These are phyloP conservation scores for Microcebus lehilahytsara DNA, from an alignment of 2,113 vertebrate species.

Conservation along the genomic window DNA sequence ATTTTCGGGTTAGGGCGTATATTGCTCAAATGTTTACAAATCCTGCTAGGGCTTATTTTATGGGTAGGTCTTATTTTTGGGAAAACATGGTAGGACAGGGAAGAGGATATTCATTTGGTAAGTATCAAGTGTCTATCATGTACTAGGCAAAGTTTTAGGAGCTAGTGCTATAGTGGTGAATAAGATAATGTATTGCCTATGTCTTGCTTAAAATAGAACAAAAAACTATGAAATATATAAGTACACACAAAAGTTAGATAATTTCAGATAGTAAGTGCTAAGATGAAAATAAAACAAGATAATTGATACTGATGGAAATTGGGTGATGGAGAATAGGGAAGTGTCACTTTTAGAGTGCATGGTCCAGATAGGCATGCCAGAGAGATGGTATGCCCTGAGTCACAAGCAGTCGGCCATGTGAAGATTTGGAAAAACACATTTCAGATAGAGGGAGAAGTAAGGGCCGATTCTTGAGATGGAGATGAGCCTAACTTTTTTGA, in stretches of 20 bases:
- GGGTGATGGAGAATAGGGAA: too few relatives aligned
- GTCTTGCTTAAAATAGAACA: too few relatives aligned
- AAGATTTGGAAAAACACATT: neutral
- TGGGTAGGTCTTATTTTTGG: too few relatives aligned
- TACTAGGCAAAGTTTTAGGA: too few relatives aligned
- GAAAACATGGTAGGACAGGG: too few relatives aligned
- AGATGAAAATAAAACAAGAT: neutral
- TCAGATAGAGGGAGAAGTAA: neutral
- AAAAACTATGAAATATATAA: neutral
- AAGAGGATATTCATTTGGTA: too few relatives aligned
- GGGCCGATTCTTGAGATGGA: neutral
- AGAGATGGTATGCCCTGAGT: neutral
- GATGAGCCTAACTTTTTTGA: neutral
- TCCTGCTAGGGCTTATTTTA: too few relatives aligned
- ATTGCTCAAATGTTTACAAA: too few relatives aligned
- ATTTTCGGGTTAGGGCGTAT: too few relatives aligned
- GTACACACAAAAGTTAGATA: neutral
- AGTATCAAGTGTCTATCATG: too few relatives aligned
- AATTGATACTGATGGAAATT: neutral
- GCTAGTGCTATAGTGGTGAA: too few relatives aligned
- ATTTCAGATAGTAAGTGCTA: neutral
- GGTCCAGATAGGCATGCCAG: neutral
- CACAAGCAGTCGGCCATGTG: neutral
- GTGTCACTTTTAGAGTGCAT: neutral
- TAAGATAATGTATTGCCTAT: too few relatives aligned